These are phyloP conservation scores for Chrysomallon squamiferum DNA, from an alignment of 1,140 invertebrate species.

Conservation along the genomic window DNA sequence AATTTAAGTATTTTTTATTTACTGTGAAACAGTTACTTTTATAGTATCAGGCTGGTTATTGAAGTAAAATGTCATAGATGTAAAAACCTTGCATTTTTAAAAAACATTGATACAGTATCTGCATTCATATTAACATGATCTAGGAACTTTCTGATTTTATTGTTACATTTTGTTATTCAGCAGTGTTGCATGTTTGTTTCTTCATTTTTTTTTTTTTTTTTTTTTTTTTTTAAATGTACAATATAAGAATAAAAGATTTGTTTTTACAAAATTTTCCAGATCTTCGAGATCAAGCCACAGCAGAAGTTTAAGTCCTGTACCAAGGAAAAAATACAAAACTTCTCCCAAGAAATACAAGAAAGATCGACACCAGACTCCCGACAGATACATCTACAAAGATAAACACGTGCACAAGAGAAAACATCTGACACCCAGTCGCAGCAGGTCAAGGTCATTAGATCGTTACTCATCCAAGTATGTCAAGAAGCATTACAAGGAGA, in stretches of 20 bases:
- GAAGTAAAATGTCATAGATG: too few relatives aligned
- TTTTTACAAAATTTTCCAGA: background rate
- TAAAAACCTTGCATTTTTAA: too few relatives aligned
- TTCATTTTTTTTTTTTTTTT: too few relatives aligned
- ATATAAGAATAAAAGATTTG: background rate
- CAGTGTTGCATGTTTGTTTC: too few relatives aligned
- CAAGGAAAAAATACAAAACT: background rate
- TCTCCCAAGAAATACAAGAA: constrained; percentile 4
- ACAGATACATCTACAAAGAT: constrained; percentile 1
- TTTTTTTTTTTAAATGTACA: background rate
- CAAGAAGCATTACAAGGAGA: background rate
- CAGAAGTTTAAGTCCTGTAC: background rate
- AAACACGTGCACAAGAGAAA: constrained; percentile 1
- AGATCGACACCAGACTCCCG: background rate
- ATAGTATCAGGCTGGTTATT: too few relatives aligned
- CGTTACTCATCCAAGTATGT: background rate
- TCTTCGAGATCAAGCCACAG: constrained; percentile 1
- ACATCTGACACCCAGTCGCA: background rate
- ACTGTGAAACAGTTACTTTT: too few relatives aligned
- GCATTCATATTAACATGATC: too few relatives aligned
- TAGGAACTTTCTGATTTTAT: too few relatives aligned
- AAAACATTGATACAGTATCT: too few relatives aligned
- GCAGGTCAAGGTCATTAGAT: background rate
- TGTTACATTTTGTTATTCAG: too few relatives aligned
- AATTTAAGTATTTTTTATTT: too few relatives aligned